Evolutionary conservation across 2,113 vertebrate genomes (phyloP).

Genomic region (Boulengeromyrus knoepffleri): DNA sequence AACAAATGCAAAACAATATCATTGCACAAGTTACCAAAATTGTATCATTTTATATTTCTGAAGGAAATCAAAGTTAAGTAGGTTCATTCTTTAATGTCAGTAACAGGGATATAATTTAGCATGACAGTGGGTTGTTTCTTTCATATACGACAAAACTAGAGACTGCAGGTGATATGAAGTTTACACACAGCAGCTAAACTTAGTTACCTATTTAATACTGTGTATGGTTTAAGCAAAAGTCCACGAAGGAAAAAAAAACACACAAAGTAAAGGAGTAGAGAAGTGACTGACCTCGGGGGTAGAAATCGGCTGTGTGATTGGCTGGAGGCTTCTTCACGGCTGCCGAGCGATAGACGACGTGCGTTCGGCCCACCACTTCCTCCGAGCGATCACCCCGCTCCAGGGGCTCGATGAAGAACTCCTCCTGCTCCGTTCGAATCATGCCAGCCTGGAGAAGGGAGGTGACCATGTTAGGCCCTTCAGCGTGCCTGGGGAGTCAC

Average conservation of each 20-base stretch:
- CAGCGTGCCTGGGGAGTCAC: background rate
- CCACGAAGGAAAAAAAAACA: background rate
- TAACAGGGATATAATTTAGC: background rate
- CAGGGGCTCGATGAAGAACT: constrained; percentile 95
- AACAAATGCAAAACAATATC: background rate
- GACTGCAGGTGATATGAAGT: background rate
- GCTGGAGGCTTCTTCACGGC: constrained; percentile 62
- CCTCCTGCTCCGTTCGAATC: constrained; percentile 88
- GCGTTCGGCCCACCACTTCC: constrained; percentile 70
- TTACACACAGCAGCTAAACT: background rate
- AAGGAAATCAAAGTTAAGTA: background rate
- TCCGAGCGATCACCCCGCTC: constrained; percentile 66
- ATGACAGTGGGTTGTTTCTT: background rate
- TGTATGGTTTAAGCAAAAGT: background rate
- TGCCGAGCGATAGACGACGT: constrained; percentile 84
- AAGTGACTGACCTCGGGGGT: constrained; percentile 74
- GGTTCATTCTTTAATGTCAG: background rate
- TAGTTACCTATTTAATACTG: background rate
- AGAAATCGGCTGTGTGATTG: constrained; percentile 41
- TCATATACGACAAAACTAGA: background rate
- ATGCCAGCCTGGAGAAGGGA: constrained; percentile 76
- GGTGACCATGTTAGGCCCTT: background rate
- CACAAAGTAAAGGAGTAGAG: background rate
- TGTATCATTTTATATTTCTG: background rate
- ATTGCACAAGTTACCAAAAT: background rate